Percentiles rank a stretch among this genome's conserved stretches.
These are phyloP conservation scores for Clavelina lepadiformis DNA, from an alignment of 23 tunicate genomes.

Conservation along the genomic window DNA sequence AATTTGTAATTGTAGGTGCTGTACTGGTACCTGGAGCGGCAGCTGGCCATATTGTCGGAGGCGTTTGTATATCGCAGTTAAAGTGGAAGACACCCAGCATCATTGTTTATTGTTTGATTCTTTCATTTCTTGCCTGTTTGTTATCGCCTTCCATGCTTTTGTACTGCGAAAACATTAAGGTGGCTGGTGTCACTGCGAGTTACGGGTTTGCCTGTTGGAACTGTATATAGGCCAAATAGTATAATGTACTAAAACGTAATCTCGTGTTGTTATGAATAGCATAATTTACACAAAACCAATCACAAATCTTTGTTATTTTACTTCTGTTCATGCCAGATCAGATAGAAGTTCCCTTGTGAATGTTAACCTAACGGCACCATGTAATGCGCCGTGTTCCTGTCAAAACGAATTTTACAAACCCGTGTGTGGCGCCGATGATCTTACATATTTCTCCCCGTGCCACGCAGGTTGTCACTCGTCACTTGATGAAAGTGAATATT, in stretches of 20 bases:
- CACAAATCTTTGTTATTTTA: neutral
- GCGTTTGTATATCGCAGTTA: slow-evolving; percentile 43
- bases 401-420: slow-evolving; percentile 65
- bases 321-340: neutral
- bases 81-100: slow-evolving; percentile 53
- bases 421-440: slow-evolving; percentile 50
- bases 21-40: slow-evolving; percentile 81
- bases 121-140: slow-evolving; percentile 24
- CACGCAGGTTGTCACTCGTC: slow-evolving; percentile 76
- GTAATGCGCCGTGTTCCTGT: slow-evolving; percentile 61
- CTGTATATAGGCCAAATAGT: no score
- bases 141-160: slow-evolving; percentile 40
- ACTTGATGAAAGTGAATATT: no score
- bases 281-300: no score
- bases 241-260: no score
- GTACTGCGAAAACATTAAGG: slow-evolving; percentile 26
- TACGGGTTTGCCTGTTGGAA: slow-evolving; percentile 24
- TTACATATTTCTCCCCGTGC: slow-evolving; percentile 74
- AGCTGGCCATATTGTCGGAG: slow-evolving; percentile 67
- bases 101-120: slow-evolving; percentile 28
- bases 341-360: neutral
- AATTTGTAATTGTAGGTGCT: no score
- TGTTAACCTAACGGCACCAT: slow-evolving; percentile 16
- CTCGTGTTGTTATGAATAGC: no score
- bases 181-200: slow-evolving; percentile 45